Conservation (phyloP, 2,113 vertebrate genomes). For the Pygoscelis adeliae region DNA sequence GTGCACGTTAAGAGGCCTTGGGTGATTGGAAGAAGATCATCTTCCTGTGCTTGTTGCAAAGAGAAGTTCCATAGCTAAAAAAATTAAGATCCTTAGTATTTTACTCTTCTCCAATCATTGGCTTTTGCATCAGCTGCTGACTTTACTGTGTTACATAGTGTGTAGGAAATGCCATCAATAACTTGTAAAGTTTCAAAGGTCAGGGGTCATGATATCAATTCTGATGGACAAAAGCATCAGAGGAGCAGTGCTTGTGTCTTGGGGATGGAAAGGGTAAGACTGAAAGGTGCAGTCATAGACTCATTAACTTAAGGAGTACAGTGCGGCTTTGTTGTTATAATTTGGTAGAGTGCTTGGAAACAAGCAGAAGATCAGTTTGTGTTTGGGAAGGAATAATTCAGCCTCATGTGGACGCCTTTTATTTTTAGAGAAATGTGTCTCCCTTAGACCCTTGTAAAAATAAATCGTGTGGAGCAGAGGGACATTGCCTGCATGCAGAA, state of each 20-base stretch:
- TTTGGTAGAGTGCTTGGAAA: slow-evolving; percentile 38
- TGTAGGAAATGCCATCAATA: background rate
- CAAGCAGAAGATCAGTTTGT: slow-evolving; percentile 47
- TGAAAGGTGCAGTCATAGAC: background rate
- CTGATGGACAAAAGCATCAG: background rate
- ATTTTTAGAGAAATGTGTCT: slow-evolving; percentile 65
- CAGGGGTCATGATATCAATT: background rate
- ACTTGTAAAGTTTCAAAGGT: background rate
- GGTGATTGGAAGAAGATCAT: background rate
- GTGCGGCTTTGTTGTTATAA: slow-evolving; percentile 14
- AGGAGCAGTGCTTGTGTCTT: background rate
- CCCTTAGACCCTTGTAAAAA: slow-evolving; percentile 61
- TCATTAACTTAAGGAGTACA: slow-evolving; percentile 1
- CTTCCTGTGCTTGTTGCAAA: background rate
- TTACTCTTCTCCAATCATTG: background rate
- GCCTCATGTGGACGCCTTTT: slow-evolving; percentile 43
- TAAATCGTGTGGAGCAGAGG: slow-evolving; percentile 48
- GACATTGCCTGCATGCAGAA: slow-evolving; percentile 61
- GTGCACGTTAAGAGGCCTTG: background rate
- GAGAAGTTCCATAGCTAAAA: background rate
- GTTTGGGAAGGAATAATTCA: slow-evolving; percentile 49
- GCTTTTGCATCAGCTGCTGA: background rate
- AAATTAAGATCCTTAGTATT: background rate
- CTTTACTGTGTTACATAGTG: rapidly evolving
- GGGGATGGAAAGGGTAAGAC: background rate